phyloP scores from a whole-genome alignment of 64 coral and sea anemone genomes.

The Exaiptasia diaphana region DNA sequence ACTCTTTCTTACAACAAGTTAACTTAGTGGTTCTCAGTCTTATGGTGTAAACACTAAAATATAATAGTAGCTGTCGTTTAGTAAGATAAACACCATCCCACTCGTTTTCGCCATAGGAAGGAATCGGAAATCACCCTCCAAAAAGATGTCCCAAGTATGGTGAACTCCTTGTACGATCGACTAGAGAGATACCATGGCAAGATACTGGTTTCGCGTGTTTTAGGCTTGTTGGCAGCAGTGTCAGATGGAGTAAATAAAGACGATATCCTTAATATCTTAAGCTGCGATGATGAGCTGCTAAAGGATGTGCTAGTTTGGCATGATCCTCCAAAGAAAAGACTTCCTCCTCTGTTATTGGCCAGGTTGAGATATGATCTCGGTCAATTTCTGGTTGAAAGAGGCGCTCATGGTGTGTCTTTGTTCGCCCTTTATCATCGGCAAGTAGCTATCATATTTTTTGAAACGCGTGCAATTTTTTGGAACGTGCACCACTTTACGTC shows the following conservation, averaged over 20 bases:
- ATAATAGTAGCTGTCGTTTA: no score
- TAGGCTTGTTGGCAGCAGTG: constrained; percentile 20
- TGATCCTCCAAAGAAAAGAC: constrained; percentile 39
- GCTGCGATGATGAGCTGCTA: constrained; percentile 43
- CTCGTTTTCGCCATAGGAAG: no score
- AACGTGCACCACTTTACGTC: no score
- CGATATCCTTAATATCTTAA: constrained; percentile 46
- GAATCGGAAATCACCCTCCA: constrained; percentile 16
- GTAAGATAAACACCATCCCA: no score
- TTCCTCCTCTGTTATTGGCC: constrained; percentile 43
- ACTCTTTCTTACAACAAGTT: no score
- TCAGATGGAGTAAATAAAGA: constrained; percentile 43
- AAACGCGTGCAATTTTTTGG: background rate
- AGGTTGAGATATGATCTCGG: constrained; percentile 36
- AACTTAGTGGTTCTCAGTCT: no score
- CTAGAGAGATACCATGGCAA: constrained; percentile 56
- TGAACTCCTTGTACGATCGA: constrained; percentile 26
- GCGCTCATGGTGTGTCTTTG: constrained; percentile 31
- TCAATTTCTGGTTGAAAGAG: constrained; percentile 52
- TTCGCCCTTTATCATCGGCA: constrained; percentile 49
- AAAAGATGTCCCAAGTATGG: constrained; percentile 31
- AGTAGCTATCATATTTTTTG: background rate
- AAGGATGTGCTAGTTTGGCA: constrained; percentile 47
- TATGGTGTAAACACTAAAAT: no score
- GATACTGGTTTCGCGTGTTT: constrained; percentile 14